A percentile compares a stretch with the other conserved stretches of the same genome.
Conservation (phyloP, 2,113 vertebrate genomes). For the Plecotus auritus region DNA sequence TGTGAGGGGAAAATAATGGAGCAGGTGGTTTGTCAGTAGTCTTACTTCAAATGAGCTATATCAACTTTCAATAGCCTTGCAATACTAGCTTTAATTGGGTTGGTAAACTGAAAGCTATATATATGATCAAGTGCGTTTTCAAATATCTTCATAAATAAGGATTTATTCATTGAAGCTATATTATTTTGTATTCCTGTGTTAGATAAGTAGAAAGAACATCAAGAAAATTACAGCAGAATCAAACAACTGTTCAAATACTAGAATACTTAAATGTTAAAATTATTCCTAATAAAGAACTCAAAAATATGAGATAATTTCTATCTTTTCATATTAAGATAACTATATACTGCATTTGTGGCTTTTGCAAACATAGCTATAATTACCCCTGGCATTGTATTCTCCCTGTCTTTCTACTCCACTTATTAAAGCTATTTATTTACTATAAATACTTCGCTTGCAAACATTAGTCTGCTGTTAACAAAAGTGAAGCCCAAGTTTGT, state of each 20-base stretch:
- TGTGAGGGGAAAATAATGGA: not conserved
- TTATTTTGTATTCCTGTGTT: slow-evolving; percentile 12
- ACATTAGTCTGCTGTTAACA: slow-evolving; percentile 66
- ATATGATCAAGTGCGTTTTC: not conserved
- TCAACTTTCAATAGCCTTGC: not conserved
- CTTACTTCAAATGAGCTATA: not conserved
- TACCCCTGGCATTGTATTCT: slow-evolving; percentile 53
- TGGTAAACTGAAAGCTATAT: not conserved
- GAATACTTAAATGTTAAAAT: slow-evolving; percentile 54
- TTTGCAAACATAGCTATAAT: slow-evolving; percentile 69
- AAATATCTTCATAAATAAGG: not conserved
- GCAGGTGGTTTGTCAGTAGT: not conserved
- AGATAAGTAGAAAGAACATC: not conserved
- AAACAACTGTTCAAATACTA: slow-evolving; percentile 48
- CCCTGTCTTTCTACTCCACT: slow-evolving; percentile 2
- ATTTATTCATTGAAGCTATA: slow-evolving; percentile 20
- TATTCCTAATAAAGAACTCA: slow-evolving; percentile 51
- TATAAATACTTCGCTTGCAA: slow-evolving; percentile 66
- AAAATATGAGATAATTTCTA: slow-evolving; percentile 66
- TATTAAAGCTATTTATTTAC: slow-evolving; percentile 74
- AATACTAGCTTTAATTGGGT: not conserved
- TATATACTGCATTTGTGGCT: slow-evolving; percentile 57
- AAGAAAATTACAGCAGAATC: slow-evolving; percentile 48
- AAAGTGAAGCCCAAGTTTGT: slow-evolving; percentile 71
- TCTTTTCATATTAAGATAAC: slow-evolving; percentile 75